Conservation (phyloP, 2,888 invertebrate species). For the Coelogynopora nodosa region DNA sequence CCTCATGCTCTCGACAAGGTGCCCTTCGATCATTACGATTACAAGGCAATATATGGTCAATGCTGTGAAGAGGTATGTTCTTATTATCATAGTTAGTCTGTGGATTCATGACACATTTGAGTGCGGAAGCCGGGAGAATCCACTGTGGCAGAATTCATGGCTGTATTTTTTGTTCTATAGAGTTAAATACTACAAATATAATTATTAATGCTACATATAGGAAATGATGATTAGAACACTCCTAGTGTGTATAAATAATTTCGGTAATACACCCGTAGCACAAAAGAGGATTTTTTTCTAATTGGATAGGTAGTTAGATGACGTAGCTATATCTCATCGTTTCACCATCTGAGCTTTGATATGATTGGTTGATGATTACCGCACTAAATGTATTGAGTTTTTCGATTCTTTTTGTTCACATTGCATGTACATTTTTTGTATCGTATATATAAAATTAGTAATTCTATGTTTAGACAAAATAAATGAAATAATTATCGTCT, state of each 20-base stretch:
- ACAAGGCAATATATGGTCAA: constrained; percentile 38
- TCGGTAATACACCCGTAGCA: background rate
- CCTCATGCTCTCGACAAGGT: constrained; percentile 33
- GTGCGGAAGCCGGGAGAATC: background rate
- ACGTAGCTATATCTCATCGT: background rate
- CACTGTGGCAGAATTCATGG: background rate
- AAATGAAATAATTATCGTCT: too few species aligned
- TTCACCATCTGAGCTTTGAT: background rate
- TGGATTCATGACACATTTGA: background rate
- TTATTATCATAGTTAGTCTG: too few species aligned
- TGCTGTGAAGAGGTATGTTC: constrained; percentile 44
- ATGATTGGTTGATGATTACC: background rate
- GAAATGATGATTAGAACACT: background rate
- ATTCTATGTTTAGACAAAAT: too few species aligned
- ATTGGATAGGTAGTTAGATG: background rate
- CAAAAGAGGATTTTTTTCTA: background rate
- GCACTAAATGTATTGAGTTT: background rate
- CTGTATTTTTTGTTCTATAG: background rate
- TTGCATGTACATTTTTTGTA: too few species aligned
- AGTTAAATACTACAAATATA: background rate
- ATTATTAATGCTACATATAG: background rate
- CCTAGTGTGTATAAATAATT: background rate
- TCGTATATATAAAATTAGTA: too few species aligned
- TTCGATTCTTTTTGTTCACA: too few species aligned
- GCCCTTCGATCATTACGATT: constrained; percentile 42